Conservation (phyloP, 2,797 vertebrate species). For the Gobionotothen gibberifrons region DNA sequence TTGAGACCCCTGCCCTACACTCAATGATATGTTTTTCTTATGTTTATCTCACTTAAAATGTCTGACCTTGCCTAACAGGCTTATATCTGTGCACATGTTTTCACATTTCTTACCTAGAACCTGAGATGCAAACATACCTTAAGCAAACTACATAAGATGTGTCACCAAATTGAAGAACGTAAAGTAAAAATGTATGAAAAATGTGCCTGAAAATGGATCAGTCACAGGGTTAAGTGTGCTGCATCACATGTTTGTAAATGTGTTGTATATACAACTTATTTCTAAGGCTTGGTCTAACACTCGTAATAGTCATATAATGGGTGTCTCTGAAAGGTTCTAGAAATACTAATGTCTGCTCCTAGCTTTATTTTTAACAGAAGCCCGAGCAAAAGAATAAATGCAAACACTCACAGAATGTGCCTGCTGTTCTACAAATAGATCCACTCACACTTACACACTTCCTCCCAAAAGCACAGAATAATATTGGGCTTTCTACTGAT, state of each 20-base stretch:
- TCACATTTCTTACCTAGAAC: too few relatives aligned
- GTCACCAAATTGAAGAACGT: too few relatives aligned
- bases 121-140: too few relatives aligned
- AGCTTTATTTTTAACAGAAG: slow-evolving; percentile 2
- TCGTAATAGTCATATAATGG: background rate
- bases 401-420: slow-evolving; percentile 34
- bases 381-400: slow-evolving; percentile 33
- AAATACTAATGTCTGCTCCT: background rate
- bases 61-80: too few relatives aligned
- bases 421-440: slow-evolving; percentile 46
- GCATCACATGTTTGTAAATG: background rate
- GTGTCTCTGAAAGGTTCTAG: background rate
- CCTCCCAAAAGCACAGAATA: slow-evolving; percentile 51
- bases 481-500: slow-evolving; percentile 67
- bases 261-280: background rate
- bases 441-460: slow-evolving; percentile 52
- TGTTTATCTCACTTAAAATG: too few relatives aligned
- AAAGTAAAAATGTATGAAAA: too few relatives aligned
- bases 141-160: too few relatives aligned
- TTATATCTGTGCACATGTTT: too few relatives aligned
- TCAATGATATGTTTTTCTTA: too few relatives aligned
- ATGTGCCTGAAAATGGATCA: too few relatives aligned
- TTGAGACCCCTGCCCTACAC: too few relatives aligned
- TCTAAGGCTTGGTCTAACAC: background rate
- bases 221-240: background rate